Evolutionary conservation across 1,140 invertebrate genomes (phyloP), one percentile per base, ranked within the genome.

Genomic region (Macrobrachium rosenbergii): DNA sequence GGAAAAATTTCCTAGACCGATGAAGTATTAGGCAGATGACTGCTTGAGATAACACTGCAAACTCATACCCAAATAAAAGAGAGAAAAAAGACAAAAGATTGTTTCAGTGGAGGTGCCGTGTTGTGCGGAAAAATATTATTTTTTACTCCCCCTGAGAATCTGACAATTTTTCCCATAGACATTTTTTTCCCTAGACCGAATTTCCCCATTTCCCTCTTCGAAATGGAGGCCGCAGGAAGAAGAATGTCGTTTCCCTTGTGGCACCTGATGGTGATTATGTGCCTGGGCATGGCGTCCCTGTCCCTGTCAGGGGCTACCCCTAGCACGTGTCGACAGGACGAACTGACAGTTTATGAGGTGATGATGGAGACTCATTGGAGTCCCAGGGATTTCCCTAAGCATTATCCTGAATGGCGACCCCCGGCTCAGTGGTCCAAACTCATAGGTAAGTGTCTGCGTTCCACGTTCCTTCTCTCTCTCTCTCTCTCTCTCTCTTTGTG

Each of bases 401-500:
- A 98, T 92, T 98, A 96, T 92, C 97, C 97, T 0, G 95, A 96
- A 91, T 97, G 96, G 96, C 94, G 96, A 91, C 97, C 97, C 21
- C 95, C 95, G 0, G 97, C 97, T 5, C 96, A 98, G 92, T 98
- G 96, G 95, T 96, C 96, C 91, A 96, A 96, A 92, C 94, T 97
- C 88, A 94, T 97, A 92, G 97, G 97, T 98, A 91, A 95, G 96
- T 94, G 37, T 17, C 62, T 23, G 28, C 37, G 59, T 17, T n/a
- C 60, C 14, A 10, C n/a, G 14, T n/a, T 37, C 21, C 3, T 23
- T 37, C 28, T 37, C 28, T 37, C 28, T 37, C 28, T 37, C 28
- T 37, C 28, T 37, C 28, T 37, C 28, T 37, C 28, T 37, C 28
- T 37, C 28, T 37, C 28, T 37, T 3, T 37, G 1, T 37, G 28